These are phyloP conservation scores for Siniperca chuatsi DNA, from an alignment of 2,113 vertebrate species.

Conservation along the genomic window DNA sequence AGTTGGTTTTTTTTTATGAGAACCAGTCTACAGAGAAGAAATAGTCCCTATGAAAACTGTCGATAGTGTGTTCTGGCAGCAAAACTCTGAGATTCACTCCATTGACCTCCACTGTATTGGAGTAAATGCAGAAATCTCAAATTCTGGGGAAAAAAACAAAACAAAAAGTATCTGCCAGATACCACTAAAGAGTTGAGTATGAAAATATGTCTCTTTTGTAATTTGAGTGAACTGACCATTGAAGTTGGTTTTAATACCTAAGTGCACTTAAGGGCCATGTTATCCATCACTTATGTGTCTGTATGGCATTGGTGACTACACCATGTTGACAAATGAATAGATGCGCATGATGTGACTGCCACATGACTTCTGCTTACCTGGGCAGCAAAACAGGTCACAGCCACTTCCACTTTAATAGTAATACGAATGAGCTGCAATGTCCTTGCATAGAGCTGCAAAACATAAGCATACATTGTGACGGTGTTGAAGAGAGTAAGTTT, in stretches of 20 bases:
- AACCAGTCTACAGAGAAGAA: neutral
- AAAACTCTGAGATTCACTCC: neutral
- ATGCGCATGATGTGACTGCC: neutral
- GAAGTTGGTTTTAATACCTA: neutral
- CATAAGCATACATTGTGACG: neutral
- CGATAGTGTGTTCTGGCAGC: neutral
- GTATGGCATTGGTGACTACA: neutral
- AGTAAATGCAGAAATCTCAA: neutral
- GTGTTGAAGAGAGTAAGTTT: neutral
- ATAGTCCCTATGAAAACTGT: neutral
- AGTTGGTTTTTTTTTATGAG: neutral
- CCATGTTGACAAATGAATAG: neutral
- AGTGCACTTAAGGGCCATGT: neutral
- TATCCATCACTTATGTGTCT: neutral
- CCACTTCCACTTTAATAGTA: conserved; percentile 17
- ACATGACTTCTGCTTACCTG: conserved; percentile 36
- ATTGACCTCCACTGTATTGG: neutral
- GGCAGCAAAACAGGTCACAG: conserved; percentile 44
- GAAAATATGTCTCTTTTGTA: neutral
- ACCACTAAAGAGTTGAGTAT: neutral
- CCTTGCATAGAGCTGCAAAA: conserved; percentile 45
- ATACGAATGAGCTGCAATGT: conserved; percentile 10
- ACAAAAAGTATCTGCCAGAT: too few relatives aligned
- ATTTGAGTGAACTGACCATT: neutral
- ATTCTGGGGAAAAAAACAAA: neutral